These are phyloP conservation scores for Phoenicopterus ruber DNA, from an alignment of 2,113 vertebrate species.

Conservation along the genomic window DNA sequence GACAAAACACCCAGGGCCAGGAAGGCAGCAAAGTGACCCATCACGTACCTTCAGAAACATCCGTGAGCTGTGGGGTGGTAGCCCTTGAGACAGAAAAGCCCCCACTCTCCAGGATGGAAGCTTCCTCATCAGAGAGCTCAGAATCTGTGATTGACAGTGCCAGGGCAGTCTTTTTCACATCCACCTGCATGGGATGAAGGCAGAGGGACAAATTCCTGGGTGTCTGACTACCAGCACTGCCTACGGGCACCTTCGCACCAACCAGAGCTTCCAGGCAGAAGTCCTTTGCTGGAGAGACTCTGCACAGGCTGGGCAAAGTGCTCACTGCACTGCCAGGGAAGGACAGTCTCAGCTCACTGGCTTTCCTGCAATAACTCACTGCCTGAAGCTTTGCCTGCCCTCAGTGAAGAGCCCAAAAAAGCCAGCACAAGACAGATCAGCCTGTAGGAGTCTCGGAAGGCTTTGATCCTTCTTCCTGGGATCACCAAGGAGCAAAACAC, in stretches of 20 bases:
- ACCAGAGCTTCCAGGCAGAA: neutral
- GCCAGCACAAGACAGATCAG: neutral
- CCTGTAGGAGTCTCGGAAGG: neutral
- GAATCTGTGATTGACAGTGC: constrained; percentile 98
- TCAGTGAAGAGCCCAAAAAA: neutral
- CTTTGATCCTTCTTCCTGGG: neutral
- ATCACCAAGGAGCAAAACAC: neutral
- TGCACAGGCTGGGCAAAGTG: neutral
- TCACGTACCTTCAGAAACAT: constrained; percentile 91
- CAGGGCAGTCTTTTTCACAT: constrained; percentile 90
- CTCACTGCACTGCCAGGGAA: neutral
- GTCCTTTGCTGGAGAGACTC: neutral
- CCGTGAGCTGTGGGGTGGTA: constrained; percentile 92
- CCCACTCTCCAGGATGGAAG: constrained; percentile 94
- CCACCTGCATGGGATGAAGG: constrained; percentile 72
- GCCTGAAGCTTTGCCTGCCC: neutral
- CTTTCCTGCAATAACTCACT: neutral
- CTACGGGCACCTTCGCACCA: neutral
- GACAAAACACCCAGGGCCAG: neutral
- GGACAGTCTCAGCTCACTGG: neutral
- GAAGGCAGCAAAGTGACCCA: neutral
- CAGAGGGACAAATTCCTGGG: neutral
- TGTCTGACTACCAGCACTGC: neutral
- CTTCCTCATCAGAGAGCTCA: constrained; percentile 95
- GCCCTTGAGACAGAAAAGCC: constrained; percentile 97